A percentile compares a stretch with the other conserved stretches of the same genome.
Conservation (phyloP, 2,888 invertebrate species). For the Sesia bembeciformis region DNA sequence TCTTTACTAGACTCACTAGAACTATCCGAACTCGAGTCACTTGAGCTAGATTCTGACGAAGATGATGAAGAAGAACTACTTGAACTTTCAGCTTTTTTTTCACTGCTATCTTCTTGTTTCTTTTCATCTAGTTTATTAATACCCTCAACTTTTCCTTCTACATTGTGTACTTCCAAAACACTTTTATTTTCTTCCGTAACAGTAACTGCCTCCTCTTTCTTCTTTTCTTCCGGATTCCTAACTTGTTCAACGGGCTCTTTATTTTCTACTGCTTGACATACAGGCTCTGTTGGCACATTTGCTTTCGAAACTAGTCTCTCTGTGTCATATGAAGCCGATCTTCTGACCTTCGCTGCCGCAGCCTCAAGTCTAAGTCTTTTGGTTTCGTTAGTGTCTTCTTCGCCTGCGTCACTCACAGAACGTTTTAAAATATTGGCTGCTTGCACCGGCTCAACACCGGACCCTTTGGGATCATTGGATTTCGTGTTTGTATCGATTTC, state of each 20-base stretch:
- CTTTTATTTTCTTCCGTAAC: neutral
- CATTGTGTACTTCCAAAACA: conserved; percentile 7
- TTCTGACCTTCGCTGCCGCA: conserved; percentile 57
- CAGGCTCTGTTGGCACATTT: conserved; percentile 5
- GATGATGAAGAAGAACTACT: conserved; percentile 57
- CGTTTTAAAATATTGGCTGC: conserved; percentile 63
- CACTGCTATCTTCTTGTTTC: conserved; percentile 25
- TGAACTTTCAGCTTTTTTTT: conserved; percentile 40
- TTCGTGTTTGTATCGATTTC: conserved; percentile 30
- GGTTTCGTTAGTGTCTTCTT: conserved; percentile 53
- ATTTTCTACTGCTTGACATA: neutral
- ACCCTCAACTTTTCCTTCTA: conserved; percentile 11
- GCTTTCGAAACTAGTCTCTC: conserved; percentile 31
- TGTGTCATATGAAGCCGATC: conserved; percentile 63
- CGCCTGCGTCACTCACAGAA: conserved; percentile 63
- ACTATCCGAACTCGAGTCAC: conserved; percentile 68
- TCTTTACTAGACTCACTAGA: conserved; percentile 69
- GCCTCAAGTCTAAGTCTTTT: conserved; percentile 55
- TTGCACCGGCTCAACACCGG: conserved; percentile 31
- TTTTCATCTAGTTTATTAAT: conserved; percentile 17
- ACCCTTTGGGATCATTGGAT: conserved; percentile 14
- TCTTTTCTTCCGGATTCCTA: neutral
- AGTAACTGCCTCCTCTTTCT: neutral
- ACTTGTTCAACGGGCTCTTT: neutral
- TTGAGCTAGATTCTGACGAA: conserved; percentile 72